Evolutionary conservation across 2,888 invertebrate species (phyloP), one percentile per base, ranked within the genome.

Genomic region (Pristionchus arcanus): DNA sequence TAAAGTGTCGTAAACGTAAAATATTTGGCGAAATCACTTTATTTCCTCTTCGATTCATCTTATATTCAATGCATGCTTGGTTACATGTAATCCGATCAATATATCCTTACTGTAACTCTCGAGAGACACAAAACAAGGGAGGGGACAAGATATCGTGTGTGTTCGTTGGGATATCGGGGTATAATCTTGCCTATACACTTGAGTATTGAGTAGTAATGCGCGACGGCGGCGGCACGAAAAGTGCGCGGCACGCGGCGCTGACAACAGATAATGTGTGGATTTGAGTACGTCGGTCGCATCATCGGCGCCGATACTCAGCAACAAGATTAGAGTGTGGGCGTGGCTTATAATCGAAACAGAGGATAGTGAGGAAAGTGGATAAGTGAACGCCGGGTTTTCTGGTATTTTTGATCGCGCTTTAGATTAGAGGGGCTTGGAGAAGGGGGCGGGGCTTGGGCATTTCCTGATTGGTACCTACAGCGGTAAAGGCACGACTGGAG

Each of bases 391-490:
- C 84, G 84, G 59, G 19, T 59, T 85, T 85, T 85, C 59, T 85
- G 25, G 53, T 55, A 25, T 19, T 81, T 81, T 81, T 53, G 42
- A 53, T 49, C 81, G 81, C 81, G 81, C 81, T 49, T 34, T 81
- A 28, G n/a, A 42, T 49, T 19, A 28, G 28, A 9, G 84, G 55
- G 53, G 49, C 31, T 81, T 49, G 84, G 55, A 31, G 31, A 34
- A n/a, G 3, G 84, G 84, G 84, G 84, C 34, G 84, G 84, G 28
- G 84, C 59, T 85, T 85, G 34, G 84, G 84, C 21, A 19, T 25
- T 85, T 85, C 84, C 84, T 85, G 84, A 85, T 85, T 85, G 28
- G 84, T 85, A 59, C 84, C 84, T 85, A 85, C 84, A 28, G 59
- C 25, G 25, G 37, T 21, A 9, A 85, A 85, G 84, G 84, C 84